Evolutionary conservation across 1,140 invertebrate genomes (phyloP).

Genomic region (Ylistrum balloti): DNA sequence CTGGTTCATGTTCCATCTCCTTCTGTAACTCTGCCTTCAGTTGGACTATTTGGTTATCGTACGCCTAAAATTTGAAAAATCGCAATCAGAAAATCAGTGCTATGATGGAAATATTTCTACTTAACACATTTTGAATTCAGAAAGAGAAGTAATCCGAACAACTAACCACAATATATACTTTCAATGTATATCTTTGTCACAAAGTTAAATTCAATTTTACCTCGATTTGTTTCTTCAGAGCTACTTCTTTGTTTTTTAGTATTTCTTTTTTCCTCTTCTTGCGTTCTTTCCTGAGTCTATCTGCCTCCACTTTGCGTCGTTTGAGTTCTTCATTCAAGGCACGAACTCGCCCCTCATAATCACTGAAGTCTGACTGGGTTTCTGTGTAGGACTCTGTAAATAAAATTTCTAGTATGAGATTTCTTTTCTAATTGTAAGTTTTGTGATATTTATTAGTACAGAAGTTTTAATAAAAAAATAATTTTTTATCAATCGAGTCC

Average conservation of each 20-base stretch:
- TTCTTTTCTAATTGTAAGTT: no score
- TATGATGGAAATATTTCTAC: no score
- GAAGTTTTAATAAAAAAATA: no score
- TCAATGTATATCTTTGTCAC: no score
- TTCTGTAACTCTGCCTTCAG: conserved; percentile 82
- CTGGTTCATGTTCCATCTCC: conserved; percentile 79
- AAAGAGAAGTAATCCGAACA: no score
- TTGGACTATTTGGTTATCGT: conserved; percentile 84
- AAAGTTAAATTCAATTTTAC: conserved; percentile 68
- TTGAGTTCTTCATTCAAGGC: conserved; percentile 84
- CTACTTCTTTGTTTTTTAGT: conserved; percentile 83
- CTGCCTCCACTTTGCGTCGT: conserved; percentile 83
- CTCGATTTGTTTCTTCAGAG: conserved; percentile 85
- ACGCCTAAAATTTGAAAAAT: conserved; percentile 77
- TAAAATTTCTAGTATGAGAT: no score
- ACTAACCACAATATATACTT: no score
- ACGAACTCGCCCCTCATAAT: conserved; percentile 84
- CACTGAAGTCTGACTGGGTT: conserved; percentile 84
- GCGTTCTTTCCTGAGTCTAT: conserved; percentile 83
- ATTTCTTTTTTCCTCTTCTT: conserved; percentile 82
- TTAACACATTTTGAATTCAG: no score
- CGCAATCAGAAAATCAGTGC: no score
- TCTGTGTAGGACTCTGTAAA: conserved; percentile 77
- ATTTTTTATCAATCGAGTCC: not conserved
- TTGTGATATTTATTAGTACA: no score